Percentiles rank a stretch among this genome's conserved stretches.
These are phyloP conservation scores for Todiramphus saurophagus DNA, from an alignment of 2,113 vertebrate genomes.

Conservation along the genomic window DNA sequence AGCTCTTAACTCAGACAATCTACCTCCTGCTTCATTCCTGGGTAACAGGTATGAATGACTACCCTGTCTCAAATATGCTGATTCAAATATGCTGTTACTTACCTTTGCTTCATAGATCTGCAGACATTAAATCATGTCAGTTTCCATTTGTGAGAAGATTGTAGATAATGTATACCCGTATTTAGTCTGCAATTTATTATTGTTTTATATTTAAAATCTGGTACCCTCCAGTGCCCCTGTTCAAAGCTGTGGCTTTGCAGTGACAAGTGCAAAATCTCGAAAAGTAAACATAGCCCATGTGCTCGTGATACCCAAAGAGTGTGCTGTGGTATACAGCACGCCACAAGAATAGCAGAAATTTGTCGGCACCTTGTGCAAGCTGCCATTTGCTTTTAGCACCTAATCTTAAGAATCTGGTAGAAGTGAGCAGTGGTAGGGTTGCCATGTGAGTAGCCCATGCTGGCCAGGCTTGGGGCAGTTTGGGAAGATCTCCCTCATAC, in stretches of 20 bases:
- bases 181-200: not conserved
- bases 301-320: not conserved
- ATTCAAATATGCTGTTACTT: not conserved
- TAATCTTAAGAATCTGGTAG: not conserved
- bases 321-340: not conserved
- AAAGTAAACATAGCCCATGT: not conserved
- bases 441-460: not conserved
- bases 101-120: not conserved
- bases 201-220: not conserved
- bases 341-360: not conserved
- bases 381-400: not conserved
- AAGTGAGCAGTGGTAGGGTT: not conserved
- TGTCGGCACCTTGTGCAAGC: not conserved
- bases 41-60: not conserved
- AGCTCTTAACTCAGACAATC: not conserved
- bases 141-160: not conserved
- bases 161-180: not conserved
- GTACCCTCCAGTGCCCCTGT: not conserved
- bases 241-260: not conserved
- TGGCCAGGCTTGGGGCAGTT: not conserved
- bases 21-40: not conserved
- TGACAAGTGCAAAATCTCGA: not conserved
- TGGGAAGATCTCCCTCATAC: not conserved
- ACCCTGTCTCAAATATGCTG: too few species aligned
- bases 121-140: conserved; percentile 1